phyloP scores from a whole-genome alignment of 23 tunicate species.

The Styela plicata region DNA sequence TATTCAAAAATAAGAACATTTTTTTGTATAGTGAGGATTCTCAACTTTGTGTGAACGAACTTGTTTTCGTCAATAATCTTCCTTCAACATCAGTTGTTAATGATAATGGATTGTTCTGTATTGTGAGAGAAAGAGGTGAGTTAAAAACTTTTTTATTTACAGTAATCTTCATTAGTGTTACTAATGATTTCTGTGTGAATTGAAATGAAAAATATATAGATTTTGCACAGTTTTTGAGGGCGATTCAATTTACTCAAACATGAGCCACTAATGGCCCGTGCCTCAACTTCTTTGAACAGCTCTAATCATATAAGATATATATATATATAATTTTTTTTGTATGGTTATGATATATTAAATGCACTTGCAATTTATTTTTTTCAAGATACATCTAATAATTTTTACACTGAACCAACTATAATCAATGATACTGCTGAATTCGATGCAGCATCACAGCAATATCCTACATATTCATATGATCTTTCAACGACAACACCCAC shows the following conservation, averaged over 20 bases:
- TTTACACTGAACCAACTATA: slow-evolving; percentile 36
- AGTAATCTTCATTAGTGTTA: neutral
- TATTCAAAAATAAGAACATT: too few relatives aligned
- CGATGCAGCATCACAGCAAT: slow-evolving; percentile 12
- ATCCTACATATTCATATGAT: slow-evolving; percentile 38
- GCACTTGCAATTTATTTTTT: too few relatives aligned
- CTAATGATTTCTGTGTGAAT: too few relatives aligned
- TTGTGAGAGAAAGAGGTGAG: slow-evolving; percentile 44
- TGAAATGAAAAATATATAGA: too few relatives aligned
- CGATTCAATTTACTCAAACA: too few relatives aligned
- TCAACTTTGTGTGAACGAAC: slow-evolving; percentile 33
- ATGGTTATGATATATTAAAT: too few relatives aligned
- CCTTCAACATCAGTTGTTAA: slow-evolving; percentile 20
- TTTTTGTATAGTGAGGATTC: slow-evolving; percentile 19
- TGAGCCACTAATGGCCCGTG: too few relatives aligned
- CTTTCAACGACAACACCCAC: slow-evolving; percentile 17
- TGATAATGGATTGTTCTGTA: slow-evolving; percentile 62
- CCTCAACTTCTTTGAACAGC: too few relatives aligned
- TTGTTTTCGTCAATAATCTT: slow-evolving; percentile 56
- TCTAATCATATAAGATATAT: too few relatives aligned
- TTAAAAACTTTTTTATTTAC: neutral
- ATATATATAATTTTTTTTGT: too few relatives aligned
- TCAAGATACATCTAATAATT: slow-evolving; percentile 30
- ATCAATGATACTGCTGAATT: slow-evolving; percentile 33
- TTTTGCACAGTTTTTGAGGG: too few relatives aligned